Evolutionary conservation across 2,888 invertebrate species (phyloP).

Genomic region (Troides helena): DNA sequence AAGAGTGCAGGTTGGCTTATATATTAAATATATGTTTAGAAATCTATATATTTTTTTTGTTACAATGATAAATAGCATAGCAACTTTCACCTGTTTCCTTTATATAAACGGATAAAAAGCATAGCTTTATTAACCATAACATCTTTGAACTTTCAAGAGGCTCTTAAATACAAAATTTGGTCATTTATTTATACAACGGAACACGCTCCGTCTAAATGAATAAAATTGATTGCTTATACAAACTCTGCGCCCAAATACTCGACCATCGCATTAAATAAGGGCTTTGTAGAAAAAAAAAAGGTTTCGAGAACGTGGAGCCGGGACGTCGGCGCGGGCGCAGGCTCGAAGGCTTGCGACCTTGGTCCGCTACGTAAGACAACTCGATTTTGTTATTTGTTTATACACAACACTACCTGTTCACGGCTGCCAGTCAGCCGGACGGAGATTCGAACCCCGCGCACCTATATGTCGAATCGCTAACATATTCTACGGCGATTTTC

Average conservation of each 20-base stretch:
- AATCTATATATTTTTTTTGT: background rate
- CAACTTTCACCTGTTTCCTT: slow-evolving; percentile 24
- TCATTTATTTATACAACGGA: slow-evolving; percentile 73
- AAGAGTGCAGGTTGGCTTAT: too few species aligned
- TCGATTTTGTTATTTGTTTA: slow-evolving; percentile 80
- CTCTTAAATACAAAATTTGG: slow-evolving; percentile 55
- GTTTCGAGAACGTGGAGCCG: slow-evolving; percentile 55
- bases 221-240: slow-evolving; percentile 81
- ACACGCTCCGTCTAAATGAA: slow-evolving; percentile 77
- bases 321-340: slow-evolving; percentile 47
- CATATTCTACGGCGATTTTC: slow-evolving; percentile 75
- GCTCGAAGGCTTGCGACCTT: slow-evolving; percentile 58
- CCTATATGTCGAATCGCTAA: slow-evolving; percentile 65
- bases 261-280: slow-evolving; percentile 77
- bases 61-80: background rate
- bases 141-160: slow-evolving; percentile 45
- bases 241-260: slow-evolving; percentile 79
- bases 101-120: slow-evolving; percentile 20
- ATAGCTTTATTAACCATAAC: slow-evolving; percentile 52
- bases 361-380: slow-evolving; percentile 74
- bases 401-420: slow-evolving; percentile 77
- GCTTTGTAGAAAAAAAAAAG: slow-evolving; percentile 61
- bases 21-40: too few species aligned
- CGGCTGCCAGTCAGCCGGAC: slow-evolving; percentile 44
- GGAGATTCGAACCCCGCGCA: slow-evolving; percentile 38